phyloP scores from a whole-genome alignment of 2,888 invertebrate genomes.

The Tribolium freemani region DNA sequence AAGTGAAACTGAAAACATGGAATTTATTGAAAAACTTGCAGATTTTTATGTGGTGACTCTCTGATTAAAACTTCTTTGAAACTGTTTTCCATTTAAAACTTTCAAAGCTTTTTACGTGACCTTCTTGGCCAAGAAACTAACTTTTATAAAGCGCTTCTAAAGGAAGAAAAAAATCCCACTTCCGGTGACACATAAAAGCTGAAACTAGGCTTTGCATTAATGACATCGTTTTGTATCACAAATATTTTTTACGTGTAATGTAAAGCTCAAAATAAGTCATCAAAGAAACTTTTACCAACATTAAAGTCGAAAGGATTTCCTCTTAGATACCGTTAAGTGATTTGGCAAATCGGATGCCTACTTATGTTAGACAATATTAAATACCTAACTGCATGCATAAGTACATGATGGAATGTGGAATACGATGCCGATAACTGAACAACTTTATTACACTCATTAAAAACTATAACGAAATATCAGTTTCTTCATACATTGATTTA shows the following conservation, averaged over 20 bases:
- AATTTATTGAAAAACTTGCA: too few relatives aligned
- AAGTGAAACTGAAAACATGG: too few relatives aligned
- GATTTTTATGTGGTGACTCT: not conserved
- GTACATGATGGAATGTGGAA: not conserved
- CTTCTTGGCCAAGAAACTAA: not conserved
- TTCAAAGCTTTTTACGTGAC: not conserved
- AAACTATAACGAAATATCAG: not conserved
- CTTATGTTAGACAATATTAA: not conserved
- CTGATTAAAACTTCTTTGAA: not conserved
- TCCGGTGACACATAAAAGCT: not conserved
- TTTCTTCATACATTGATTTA: too few relatives aligned
- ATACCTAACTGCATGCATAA: not conserved
- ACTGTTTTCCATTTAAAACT: not conserved
- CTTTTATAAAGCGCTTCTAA: not conserved
- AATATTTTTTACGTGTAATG: not conserved
- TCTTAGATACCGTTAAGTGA: not conserved
- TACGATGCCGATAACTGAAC: not conserved
- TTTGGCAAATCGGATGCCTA: not conserved
- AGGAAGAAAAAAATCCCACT: not conserved
- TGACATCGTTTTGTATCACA: not conserved
- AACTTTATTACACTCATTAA: not conserved
- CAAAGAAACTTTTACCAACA: not conserved
- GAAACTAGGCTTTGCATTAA: conserved; percentile 1
- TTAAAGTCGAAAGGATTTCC: not conserved
- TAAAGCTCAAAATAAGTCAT: not conserved